Evolutionary conservation across 2,113 vertebrate species (phyloP).

Genomic region (Lasiurus borealis): DNA sequence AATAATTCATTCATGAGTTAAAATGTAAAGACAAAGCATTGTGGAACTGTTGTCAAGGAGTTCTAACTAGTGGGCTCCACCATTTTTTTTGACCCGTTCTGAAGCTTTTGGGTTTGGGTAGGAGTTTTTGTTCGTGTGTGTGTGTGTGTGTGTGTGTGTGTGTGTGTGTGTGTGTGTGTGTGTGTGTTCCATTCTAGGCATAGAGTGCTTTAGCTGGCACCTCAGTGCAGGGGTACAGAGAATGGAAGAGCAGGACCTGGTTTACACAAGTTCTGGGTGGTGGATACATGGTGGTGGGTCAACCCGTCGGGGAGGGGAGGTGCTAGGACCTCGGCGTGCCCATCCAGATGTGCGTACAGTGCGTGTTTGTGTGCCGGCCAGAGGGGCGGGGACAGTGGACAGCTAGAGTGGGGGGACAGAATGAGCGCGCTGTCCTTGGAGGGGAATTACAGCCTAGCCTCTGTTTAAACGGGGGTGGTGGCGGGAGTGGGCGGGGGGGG

Average conservation of each 20-base stretch:
- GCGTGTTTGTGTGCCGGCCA: neutral
- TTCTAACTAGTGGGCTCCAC: conserved; percentile 20
- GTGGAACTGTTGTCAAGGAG: neutral
- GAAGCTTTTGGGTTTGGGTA: neutral
- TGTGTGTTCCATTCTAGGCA: neutral
- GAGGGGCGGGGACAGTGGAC: too few relatives aligned
- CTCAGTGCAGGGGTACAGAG: neutral
- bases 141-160: too few relatives aligned
- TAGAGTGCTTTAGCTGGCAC: neutral
- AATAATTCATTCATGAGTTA: neutral
- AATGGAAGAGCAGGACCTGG: neutral
- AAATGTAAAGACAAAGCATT: conserved; percentile 30
- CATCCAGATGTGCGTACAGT: too few relatives aligned
- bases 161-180: too few relatives aligned
- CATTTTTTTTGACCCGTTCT: neutral
- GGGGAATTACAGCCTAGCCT: neutral
- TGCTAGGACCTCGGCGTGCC: neutral
- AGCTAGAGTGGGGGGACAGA: neutral
- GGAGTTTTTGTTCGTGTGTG: neutral
- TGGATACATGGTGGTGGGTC: neutral
- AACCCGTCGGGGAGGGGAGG: accelerated
- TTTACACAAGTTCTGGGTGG: neutral
- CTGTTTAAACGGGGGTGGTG: neutral
- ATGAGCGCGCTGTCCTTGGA: neutral
- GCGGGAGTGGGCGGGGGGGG: too few relatives aligned